Evolutionary conservation across 30 jellyfish, hydroid and myxozoan genomes (phyloP), one percentile per base, ranked within the genome.

Genomic region (Turritopsis dohrnii): DNA sequence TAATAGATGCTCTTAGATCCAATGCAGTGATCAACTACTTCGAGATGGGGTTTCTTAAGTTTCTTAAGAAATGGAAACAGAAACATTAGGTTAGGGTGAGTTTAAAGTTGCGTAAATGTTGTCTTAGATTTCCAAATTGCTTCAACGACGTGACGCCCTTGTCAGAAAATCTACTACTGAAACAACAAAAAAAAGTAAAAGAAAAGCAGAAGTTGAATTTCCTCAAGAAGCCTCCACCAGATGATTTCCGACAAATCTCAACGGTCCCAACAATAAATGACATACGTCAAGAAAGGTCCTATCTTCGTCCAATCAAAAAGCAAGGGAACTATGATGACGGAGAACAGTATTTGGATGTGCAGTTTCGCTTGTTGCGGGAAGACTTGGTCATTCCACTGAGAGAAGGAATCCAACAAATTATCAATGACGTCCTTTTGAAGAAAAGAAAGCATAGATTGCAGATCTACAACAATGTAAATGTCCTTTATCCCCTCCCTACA

Each of bases 301-400:
- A 71, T 28, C 93, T 89, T 28, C 60, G 96, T 9, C 92, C 97
- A 20, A 85, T 90, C 66, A 85, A 86, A n/a, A n/a, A n/a, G n/a
- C n/a, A n/a, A n/a, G n/a, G n/a, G n/a, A n/a, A n/a, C n/a, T n/a
- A n/a, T n/a, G n/a, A n/a, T n/a, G n/a, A 66, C 24, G 88, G 88
- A 16, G 90, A 89, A 27, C 90, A 84, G 52, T 89, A 89, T 75
- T 72, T 89, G 53, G 92, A 89, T 31, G 77, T 85, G 8, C 96
- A 89, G 28, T 89, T 71, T 41, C 72, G 96, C 18, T 83, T 89
- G 31, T 75, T 89, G 19, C 83, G 86, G 21, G 96, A 89, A 66
- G 96, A 89, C 28, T 74, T 89, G 17, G 54, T 86, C 26, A 79
- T 71, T 22, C 93, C 96, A 28, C 71, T 89, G 75, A 83, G 94